Base-by-base conservation (phyloP, 92 coral and sea anemone genomes). In the Porites cylindrica region DNA sequence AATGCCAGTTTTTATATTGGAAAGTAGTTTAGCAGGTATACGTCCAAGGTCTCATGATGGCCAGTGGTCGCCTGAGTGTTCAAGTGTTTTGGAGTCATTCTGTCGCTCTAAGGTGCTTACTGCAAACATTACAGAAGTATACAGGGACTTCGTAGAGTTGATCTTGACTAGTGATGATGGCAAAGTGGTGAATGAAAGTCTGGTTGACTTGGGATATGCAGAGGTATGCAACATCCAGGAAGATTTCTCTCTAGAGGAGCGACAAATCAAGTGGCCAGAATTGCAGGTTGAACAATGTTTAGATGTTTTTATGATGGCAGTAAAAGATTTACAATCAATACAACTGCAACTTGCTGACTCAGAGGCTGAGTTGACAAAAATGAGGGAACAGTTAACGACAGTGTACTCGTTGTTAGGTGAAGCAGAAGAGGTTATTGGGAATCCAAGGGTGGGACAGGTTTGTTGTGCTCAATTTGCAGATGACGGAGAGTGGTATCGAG, bases 401-500 rank as follows among this genome's bases (percentile, higher is more conserved):
- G 70, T 79, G 2, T 86, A 86, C 54, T 65, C 61, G 2, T 61
- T 38, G 65, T 64, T 79, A 23, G 73, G 79, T 20, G 80, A 86
- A 59, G 67, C 75, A 2, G 90, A 86, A n/a, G 61, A 50, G 4
- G 77, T 66, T 54, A 7, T 85, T 58, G 89, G 83, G 20, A 85
- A 85, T 59, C 84, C 89, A 6, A 74, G 83, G 73, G 89, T 78
- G 62, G 94, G 94, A 23, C 83, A 82, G 10, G 64, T 75, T 71
- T 95, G 98, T 59, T 95, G 98, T 68, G 98, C 94, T 8, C 93
- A 93, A 84, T 95, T 77, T 85, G 80, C 91, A 21, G 94, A 85
- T 17, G 98, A 93, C 76, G 79, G 85, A 21, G 93, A 90, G 17
- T 95, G 98, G 98, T 95, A 93, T 72, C 88, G 98, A 51, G 96